Evolutionary conservation across 2,797 vertebrate genomes (phyloP), one percentile per base, ranked within the genome.

Genomic region (Melanotaenia boesemani): DNA sequence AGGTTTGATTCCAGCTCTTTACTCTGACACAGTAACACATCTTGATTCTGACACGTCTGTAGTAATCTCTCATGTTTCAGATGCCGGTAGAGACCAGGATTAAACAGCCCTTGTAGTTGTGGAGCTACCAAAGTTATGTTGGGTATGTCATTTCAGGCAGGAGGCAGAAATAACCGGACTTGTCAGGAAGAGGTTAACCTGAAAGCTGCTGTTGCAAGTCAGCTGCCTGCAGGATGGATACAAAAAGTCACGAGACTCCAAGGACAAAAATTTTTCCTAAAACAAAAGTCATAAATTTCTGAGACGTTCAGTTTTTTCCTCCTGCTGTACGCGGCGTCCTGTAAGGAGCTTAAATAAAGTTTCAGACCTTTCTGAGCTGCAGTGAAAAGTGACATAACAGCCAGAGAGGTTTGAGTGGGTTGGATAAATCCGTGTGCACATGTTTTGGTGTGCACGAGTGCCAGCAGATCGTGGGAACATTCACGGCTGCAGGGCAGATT

Each of bases 401-500:
- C 79, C 81, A 0, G 39, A 72, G 63, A 84, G 41, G 41, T 67
- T 68, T 64, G 70, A 52, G 46, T 70, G 41, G 41, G 41, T 18
- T 54, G 36, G 52, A 65, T 58, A 48, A 70, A 63, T 80, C 63
- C 62, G 76, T 73, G 77, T 48, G 77, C 70, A 32, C 70, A 32
- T 32, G 30, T 32, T 32, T 32, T 39, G 30, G 41, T 58, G 74
- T 68, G 76, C 72, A 24, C 10, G 73, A 71, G 71, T 12, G 78
- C 75, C 78, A 74, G 70, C 80, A 74, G 81, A 84, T 71, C 67
- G 82, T 81, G 79, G 83, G 86, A 86, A 88, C 86, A 55, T 36
- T 30, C 20, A 37, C 46, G 69, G 75, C 86, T 62, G 63, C 12
- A 7, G 82, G 89, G 86, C 85, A 89, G 86, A 83, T 83, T 81